Conservation (phyloP, 2,888 invertebrate species). For the Drosophila kokeensis region DNA sequence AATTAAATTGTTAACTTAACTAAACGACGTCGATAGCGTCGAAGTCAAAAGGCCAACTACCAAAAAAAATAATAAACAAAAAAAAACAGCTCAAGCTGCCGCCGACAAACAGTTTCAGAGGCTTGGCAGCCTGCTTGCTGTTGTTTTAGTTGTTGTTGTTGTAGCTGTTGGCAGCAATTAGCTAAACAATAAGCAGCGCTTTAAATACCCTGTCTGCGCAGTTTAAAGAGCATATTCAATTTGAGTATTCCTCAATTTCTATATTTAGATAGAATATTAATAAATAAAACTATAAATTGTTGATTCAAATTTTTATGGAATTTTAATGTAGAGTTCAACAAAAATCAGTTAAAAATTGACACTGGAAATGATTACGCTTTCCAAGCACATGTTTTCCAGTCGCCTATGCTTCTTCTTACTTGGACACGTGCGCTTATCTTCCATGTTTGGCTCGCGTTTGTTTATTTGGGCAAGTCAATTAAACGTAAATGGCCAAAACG, state of each 20-base stretch:
- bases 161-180: constrained; percentile 36
- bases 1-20: constrained; percentile 73
- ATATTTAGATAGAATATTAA: background rate
- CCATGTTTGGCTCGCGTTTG: constrained; percentile 12
- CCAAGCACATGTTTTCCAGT: background rate
- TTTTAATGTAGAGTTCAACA: background rate
- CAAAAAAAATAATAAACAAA: background rate
- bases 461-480: constrained; percentile 16
- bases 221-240: background rate
- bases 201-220: constrained; percentile 21
- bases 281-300: background rate
- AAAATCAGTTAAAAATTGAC: background rate
- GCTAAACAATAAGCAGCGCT: constrained; percentile 50
- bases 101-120: constrained; percentile 8
- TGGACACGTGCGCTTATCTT: background rate
- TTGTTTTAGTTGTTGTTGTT: constrained; percentile 4
- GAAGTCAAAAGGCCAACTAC: constrained; percentile 59
- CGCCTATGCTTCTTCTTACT: background rate
- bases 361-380: background rate
- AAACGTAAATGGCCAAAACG: constrained; percentile 10
- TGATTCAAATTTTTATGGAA: no score
- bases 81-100: background rate
- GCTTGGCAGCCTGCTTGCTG: constrained; percentile 11
- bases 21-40: constrained; percentile 49
- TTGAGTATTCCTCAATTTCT: background rate